Conservation (phyloP, 2,888 invertebrate genomes). For the Sinohyriopsis cumingii region DNA sequence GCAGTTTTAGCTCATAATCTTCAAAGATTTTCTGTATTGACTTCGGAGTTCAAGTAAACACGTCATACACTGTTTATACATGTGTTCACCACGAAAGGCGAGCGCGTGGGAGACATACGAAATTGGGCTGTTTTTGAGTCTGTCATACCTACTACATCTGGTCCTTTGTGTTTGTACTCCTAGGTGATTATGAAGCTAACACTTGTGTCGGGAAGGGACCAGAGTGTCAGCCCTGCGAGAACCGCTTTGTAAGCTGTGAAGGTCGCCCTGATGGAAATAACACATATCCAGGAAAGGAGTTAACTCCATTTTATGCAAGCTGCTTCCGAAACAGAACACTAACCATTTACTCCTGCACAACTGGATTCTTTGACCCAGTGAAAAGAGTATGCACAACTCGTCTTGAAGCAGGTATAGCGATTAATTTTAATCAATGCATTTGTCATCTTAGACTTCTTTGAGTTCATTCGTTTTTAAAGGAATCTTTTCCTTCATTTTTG, state of each 20-base stretch:
- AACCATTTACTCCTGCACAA: constrained; percentile 25
- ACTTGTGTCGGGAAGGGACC: constrained; percentile 29
- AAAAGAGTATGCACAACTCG: constrained; percentile 29
- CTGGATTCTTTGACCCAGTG: constrained; percentile 38
- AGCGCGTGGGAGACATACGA: neutral
- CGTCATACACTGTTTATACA: too few species aligned
- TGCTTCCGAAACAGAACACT: constrained; percentile 44
- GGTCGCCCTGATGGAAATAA: constrained; percentile 45
- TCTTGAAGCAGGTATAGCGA: constrained; percentile 36
- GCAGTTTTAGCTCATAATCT: too few species aligned
- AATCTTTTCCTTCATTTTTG: too few species aligned
- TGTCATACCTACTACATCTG: too few species aligned
- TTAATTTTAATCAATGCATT: too few species aligned
- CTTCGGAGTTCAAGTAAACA: too few species aligned
- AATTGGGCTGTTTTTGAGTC: neutral
- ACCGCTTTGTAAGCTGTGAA: constrained; percentile 42
- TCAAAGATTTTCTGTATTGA: too few species aligned
- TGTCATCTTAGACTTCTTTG: too few species aligned
- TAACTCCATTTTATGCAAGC: constrained; percentile 35
- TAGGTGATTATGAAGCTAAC: constrained; percentile 47
- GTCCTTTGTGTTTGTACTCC: too few species aligned
- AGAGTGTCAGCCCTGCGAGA: constrained; percentile 39
- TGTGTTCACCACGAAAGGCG: neutral
- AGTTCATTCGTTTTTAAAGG: too few species aligned
- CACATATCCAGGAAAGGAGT: constrained; percentile 37